A percentile compares a stretch with the other conserved stretches of the same genome.
Evolutionary conservation across 2,797 vertebrate species (phyloP).

Genomic region (Periophthalmus magnuspinnatus): DNA sequence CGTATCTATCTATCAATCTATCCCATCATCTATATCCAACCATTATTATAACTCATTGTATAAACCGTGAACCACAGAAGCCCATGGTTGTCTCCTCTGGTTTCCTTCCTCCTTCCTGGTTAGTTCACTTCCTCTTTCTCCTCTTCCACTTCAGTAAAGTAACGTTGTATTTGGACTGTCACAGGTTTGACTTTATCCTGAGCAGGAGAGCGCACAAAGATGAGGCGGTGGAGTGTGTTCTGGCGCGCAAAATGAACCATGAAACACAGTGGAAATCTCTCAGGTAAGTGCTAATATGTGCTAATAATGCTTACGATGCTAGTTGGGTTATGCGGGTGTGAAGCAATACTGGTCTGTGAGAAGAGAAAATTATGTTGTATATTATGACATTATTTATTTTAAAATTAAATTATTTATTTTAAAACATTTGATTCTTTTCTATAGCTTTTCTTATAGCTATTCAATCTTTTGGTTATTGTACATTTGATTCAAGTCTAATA

Average conservation of each 20-base stretch:
- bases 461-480: no score
- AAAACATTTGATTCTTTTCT: not conserved
- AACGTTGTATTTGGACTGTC: not conserved
- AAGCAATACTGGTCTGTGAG: not conserved
- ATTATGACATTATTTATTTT: not conserved
- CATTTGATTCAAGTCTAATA: no score
- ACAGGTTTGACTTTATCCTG: constrained; percentile 54
- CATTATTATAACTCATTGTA: no score
- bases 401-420: no score
- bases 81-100: not conserved
- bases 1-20: no score
- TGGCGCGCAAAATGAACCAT: constrained; percentile 37
- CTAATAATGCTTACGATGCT: not conserved
- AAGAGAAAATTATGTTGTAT: not conserved
- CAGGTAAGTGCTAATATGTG: constrained; percentile 38
- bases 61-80: not conserved
- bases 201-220: constrained; percentile 48
- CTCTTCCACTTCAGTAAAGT: not conserved
- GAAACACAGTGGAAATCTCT: constrained; percentile 27
- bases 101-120: constrained; percentile 5
- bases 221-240: constrained; percentile 34
- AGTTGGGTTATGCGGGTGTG: not conserved
- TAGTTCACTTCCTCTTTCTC: not conserved
- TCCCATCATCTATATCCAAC: no score
- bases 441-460: no score